Percentiles rank a stretch among this genome's conserved stretches.
Evolutionary conservation across 2,797 vertebrate species (phyloP).

Genomic region (Ciconia nigra): DNA sequence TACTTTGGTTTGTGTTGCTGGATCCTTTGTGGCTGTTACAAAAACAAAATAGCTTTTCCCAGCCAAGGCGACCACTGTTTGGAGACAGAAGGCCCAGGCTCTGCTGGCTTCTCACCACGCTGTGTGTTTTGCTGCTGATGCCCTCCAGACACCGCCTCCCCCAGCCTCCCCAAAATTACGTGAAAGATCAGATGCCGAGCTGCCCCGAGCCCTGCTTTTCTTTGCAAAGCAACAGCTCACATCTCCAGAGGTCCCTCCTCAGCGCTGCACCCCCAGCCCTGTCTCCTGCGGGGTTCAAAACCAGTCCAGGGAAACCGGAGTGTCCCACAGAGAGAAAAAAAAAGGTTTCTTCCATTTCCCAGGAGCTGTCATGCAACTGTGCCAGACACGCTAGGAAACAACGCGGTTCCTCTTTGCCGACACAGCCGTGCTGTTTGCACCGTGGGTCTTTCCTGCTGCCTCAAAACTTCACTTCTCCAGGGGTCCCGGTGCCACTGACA

Average conservation of each 20-base stretch:
- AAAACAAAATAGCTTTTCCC: not conserved
- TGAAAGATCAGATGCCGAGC: not conserved
- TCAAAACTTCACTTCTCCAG: not conserved
- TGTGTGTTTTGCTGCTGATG: not conserved
- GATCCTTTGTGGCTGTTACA: not conserved
- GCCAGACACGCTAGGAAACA: fast-evolving
- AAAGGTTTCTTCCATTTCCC: not conserved
- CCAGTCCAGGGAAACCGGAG: not conserved
- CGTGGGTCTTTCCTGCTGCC: not conserved
- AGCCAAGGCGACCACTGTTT: not conserved
- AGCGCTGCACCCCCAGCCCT: not conserved
- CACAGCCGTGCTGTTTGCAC: fast-evolving
- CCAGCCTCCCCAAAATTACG: not conserved
- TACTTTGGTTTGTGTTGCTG: not conserved
- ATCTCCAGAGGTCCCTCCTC: not conserved
- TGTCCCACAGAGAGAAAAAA: not conserved
- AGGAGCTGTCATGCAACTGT: not conserved
- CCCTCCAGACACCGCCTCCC: not conserved
- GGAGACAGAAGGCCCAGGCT: not conserved
- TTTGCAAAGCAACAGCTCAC: not conserved
- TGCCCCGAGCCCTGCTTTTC: not conserved
- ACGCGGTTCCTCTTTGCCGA: not conserved
- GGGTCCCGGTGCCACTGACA: not conserved
- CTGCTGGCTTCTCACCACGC: not conserved
- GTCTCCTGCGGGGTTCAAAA: not conserved